Conservation (phyloP, 2,113 vertebrate genomes). For the Bubo blakistoni region DNA sequence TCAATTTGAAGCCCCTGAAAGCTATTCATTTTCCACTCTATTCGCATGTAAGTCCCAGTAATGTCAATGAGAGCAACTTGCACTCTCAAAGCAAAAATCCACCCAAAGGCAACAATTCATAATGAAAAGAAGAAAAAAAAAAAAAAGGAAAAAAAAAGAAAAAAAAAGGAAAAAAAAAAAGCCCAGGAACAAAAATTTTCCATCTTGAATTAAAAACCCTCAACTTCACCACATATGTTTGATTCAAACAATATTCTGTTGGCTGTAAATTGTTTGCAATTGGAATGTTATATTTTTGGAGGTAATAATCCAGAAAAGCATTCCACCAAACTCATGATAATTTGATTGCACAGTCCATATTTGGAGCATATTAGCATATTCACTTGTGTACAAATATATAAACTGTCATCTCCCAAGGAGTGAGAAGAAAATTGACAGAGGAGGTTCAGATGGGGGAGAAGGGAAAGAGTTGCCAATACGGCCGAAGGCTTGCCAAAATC, state of each 20-base stretch:
- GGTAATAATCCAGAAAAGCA: conserved; percentile 29
- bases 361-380: conserved; percentile 50
- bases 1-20: conserved; percentile 23
- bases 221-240: neutral
- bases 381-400: conserved; percentile 36
- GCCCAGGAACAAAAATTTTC: neutral
- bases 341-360: conserved; percentile 48
- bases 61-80: neutral
- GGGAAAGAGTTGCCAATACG: conserved; percentile 20
- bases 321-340: conserved; percentile 43
- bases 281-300: conserved; percentile 42
- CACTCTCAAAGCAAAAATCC: conserved; percentile 16
- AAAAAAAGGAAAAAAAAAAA: neutral
- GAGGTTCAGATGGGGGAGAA: neutral
- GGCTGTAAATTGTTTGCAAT: conserved; percentile 45
- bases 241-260: conserved; percentile 36
- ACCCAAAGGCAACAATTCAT: conserved; percentile 33
- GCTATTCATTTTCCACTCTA: conserved; percentile 32
- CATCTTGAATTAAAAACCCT: neutral
- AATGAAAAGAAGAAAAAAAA: neutral
- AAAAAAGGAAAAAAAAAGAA: no score
- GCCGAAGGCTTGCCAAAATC: conserved; percentile 21
- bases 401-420: conserved; percentile 36
- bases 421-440: conserved; percentile 27
- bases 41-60: neutral